Evolutionary conservation across 2,797 vertebrate species (phyloP), one percentile per base, ranked within the genome.

Genomic region (Austrolebias charrua): DNA sequence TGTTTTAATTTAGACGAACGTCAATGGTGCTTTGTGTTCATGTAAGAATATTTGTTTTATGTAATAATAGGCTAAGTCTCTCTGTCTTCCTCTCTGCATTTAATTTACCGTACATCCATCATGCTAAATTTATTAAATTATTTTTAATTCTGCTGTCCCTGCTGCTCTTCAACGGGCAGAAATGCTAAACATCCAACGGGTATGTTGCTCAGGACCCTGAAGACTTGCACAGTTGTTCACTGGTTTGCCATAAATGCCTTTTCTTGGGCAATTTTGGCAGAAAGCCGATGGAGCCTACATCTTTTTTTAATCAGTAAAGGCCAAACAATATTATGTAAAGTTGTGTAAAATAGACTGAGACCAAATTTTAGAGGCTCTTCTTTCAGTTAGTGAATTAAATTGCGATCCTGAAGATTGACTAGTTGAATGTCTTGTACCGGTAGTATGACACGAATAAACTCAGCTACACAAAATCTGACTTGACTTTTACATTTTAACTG

Each of bases 21-120:
- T 28, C 40, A 14, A 33, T 14, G 44, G 40, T 6, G 24, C 48
- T 60, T 29, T 43, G n/a, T 45, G 13, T 6, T 18, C 5, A 24
- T 33, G n/a, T 52, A 18, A 14, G 50, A 33, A 53, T 62, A n/a
- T 16, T 45, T 20, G 42, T 6, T 33, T 45, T 53, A 44, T n/a
- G 18, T 24, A 60, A 60, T 13, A 48, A 16, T 18, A 38, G 31
- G 57, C 33, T 60, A 45, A 53, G 18, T 53, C 14, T 78, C 15
- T 18, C 40, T 55, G 50, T 60, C 12, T 31, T 33, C 13, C 0
- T 0, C 8, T 56, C 42, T 44, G 35, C 48, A 48, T 64, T 66
- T 8, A 47, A 63, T 63, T 76, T 50, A 54, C n/a, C n/a, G n/a
- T n/a, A n/a, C 29, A 58, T 55, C 33, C 60, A 24, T 57, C 63